Evolutionary conservation across 2,888 invertebrate genomes (phyloP).

Genomic region (Xestia xanthographa): DNA sequence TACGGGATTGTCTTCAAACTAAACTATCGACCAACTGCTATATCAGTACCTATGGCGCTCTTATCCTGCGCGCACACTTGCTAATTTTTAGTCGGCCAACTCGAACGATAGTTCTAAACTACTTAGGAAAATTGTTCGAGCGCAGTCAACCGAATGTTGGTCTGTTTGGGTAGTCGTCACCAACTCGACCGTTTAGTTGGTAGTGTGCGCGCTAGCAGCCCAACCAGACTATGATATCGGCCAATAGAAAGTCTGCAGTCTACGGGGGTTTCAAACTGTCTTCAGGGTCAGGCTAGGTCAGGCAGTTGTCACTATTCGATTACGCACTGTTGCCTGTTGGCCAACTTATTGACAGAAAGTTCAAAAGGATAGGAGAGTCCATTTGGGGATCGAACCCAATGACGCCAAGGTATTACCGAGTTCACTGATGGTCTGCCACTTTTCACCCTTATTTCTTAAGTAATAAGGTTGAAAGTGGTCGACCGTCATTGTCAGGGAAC

Average conservation of each 20-base stretch:
- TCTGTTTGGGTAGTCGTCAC: too few relatives aligned
- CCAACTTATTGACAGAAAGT: background rate
- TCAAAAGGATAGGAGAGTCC: background rate
- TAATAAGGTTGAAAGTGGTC: background rate
- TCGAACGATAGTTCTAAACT: too few relatives aligned
- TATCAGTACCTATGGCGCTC: background rate
- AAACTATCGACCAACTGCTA: background rate
- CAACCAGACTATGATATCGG: background rate
- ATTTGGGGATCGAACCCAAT: slow-evolving; percentile 12
- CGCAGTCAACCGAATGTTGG: too few relatives aligned
- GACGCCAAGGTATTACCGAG: background rate
- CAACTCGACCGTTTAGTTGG: background rate
- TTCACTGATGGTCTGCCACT: background rate
- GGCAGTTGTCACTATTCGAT: background rate
- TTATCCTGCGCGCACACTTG: too few relatives aligned
- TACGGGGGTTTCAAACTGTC: background rate
- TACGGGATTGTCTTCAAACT: background rate
- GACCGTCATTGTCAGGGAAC: background rate
- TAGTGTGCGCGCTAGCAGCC: background rate
- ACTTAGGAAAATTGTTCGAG: too few relatives aligned
- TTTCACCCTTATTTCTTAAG: background rate
- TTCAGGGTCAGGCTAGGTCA: background rate
- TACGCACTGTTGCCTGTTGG: background rate
- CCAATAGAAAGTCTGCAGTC: background rate
- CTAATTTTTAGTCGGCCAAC: too few relatives aligned